Percentiles rank a stretch among this genome's conserved stretches.
Evolutionary conservation across 2,888 invertebrate genomes (phyloP).

Genomic region (Morpho deidamia): DNA sequence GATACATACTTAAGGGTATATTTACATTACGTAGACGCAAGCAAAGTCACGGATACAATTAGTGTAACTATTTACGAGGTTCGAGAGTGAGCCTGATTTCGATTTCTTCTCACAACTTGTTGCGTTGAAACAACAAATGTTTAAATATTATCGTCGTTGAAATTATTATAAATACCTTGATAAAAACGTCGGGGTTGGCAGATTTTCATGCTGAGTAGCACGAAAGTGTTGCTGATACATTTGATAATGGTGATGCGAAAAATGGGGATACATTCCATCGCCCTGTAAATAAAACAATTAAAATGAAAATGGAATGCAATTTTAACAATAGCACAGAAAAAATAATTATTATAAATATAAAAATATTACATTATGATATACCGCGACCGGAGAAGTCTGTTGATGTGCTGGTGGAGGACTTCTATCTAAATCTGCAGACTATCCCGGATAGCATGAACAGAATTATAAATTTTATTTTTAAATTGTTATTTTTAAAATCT

Average conservation of each 20-base stretch:
- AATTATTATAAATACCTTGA: slow-evolving; percentile 42
- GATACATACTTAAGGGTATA: too few relatives aligned
- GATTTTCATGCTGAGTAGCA: slow-evolving; percentile 65
- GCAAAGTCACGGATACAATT: too few relatives aligned
- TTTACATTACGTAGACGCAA: too few relatives aligned
- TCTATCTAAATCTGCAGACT: slow-evolving; percentile 82
- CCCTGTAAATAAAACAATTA: slow-evolving; percentile 46
- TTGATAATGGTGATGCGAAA: slow-evolving; percentile 73
- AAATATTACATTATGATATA: slow-evolving; percentile 64
- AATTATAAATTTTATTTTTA: slow-evolving; percentile 10
- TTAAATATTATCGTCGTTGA: not conserved
- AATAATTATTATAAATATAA: slow-evolving; percentile 8
- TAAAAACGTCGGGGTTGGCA: slow-evolving; percentile 61
- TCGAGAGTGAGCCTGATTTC: too few relatives aligned
- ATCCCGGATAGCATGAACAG: slow-evolving; percentile 69
- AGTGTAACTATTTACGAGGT: too few relatives aligned
- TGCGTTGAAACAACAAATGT: too few relatives aligned
- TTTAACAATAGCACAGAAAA: not conserved
- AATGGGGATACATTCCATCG: slow-evolving; percentile 72
- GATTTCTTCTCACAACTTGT: too few relatives aligned
- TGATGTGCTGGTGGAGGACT: slow-evolving; percentile 93
- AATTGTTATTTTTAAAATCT: too few relatives aligned
- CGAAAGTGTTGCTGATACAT: slow-evolving; percentile 75
- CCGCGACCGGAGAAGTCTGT: slow-evolving; percentile 86
- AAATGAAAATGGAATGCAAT: not conserved